Percentiles rank a stretch among this genome's conserved stretches.
Evolutionary conservation across 2,888 invertebrate genomes (phyloP).

Genomic region (Drosophila histrio): DNA sequence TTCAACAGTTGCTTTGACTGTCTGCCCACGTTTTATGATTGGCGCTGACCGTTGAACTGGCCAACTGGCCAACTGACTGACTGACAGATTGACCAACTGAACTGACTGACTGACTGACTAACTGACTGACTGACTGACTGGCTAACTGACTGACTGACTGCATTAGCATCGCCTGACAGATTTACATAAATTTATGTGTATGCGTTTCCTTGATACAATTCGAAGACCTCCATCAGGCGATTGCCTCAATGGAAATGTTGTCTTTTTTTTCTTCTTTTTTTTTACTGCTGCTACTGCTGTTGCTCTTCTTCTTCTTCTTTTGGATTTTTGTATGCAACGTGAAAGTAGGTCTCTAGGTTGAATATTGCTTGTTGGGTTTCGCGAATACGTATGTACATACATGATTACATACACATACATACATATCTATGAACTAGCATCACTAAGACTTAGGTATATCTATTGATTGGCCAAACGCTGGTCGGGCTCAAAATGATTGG

Average conservation of each 20-base stretch:
- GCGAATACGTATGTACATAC: slow-evolving; percentile 30
- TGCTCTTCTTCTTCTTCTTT: slow-evolving; percentile 10
- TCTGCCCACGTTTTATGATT: slow-evolving; percentile 57
- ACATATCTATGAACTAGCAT: slow-evolving; percentile 2
- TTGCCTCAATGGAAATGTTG: slow-evolving; percentile 51
- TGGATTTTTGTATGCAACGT: slow-evolving; percentile 58
- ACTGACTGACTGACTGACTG: slow-evolving; percentile 19
- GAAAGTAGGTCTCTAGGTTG: slow-evolving; percentile 76
- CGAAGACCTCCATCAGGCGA: slow-evolving; percentile 62
- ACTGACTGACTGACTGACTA: slow-evolving; percentile 20
- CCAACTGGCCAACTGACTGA: slow-evolving; percentile 23
- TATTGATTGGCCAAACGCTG: slow-evolving; percentile 59
- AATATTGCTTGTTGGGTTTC: slow-evolving; percentile 52
- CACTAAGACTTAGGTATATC: slow-evolving; percentile 24
- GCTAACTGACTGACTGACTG: slow-evolving; percentile 45
- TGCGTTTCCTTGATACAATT: slow-evolving; percentile 78
- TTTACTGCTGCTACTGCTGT: slow-evolving; percentile 1
- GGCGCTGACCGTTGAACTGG: slow-evolving; percentile 73
- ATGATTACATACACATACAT: slow-evolving; percentile 1
- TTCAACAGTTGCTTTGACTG: slow-evolving; percentile 53
- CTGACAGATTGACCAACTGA: slow-evolving; percentile 24
- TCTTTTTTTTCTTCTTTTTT: slow-evolving; percentile 16
- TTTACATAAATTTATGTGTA: slow-evolving; percentile 67
- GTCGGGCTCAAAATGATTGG: slow-evolving; percentile 49
- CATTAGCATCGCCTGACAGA: slow-evolving; percentile 72